Percentiles rank a stretch among this genome's conserved stretches.
These are phyloP conservation scores for Polydrusus pterygomalis DNA, from an alignment of 2,888 invertebrate genomes.

Conservation along the genomic window DNA sequence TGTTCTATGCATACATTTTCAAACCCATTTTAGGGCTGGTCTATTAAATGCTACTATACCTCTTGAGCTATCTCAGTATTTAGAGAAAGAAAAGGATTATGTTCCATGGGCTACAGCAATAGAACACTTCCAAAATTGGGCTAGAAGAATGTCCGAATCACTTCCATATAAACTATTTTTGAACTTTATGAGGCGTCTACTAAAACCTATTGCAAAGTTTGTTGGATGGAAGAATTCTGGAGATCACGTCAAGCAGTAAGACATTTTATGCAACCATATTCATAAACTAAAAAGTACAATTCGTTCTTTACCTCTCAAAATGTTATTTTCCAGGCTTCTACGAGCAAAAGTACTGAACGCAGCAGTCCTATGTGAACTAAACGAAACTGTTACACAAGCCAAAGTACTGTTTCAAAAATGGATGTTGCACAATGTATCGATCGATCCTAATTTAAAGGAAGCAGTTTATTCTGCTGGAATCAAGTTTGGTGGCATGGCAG, in stretches of 20 bases:
- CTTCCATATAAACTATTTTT: slow-evolving; percentile 81
- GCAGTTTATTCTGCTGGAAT: slow-evolving; percentile 81
- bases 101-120: slow-evolving; percentile 90
- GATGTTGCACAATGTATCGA: slow-evolving; percentile 79
- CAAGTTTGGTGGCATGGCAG: slow-evolving; percentile 80
- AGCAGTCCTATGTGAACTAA: slow-evolving; percentile 83
- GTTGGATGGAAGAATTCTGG: slow-evolving; percentile 81
- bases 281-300: too few relatives aligned
- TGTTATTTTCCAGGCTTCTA: slow-evolving; percentile 76
- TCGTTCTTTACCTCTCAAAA: slow-evolving; percentile 14
- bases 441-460: slow-evolving; percentile 85
- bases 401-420: slow-evolving; percentile 82
- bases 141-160: slow-evolving; percentile 82
- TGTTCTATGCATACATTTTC: not conserved
- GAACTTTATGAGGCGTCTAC: slow-evolving; percentile 75
- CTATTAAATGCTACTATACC: slow-evolving; percentile 79
- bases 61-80: slow-evolving; percentile 79
- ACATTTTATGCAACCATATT: not conserved
- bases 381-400: slow-evolving; percentile 81
- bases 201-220: slow-evolving; percentile 76
- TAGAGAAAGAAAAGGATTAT: slow-evolving; percentile 83
- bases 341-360: slow-evolving; percentile 82
- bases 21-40: slow-evolving; percentile 74
- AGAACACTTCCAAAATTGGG: slow-evolving; percentile 83
- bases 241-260: slow-evolving; percentile 78